Evolutionary conservation across 2,113 vertebrate genomes (phyloP).

Genomic region (Apaloderma vittatum): DNA sequence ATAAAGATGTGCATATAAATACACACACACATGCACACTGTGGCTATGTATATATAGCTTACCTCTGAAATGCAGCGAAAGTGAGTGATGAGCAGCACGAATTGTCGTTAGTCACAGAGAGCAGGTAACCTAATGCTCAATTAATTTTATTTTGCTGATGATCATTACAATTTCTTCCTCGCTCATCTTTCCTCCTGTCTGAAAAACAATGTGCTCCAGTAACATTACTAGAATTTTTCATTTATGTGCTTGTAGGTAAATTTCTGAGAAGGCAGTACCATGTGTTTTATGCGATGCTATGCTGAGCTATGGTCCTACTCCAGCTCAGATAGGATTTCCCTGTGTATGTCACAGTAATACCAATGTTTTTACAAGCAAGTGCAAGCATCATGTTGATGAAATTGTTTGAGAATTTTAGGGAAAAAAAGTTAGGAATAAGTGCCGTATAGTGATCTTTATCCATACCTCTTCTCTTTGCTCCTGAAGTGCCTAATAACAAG

Average conservation of each 20-base stretch:
- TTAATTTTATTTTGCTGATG: neutral
- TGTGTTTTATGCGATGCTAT: neutral
- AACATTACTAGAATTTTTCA: neutral
- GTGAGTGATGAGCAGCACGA: neutral
- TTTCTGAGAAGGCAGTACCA: neutral
- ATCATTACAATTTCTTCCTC: neutral
- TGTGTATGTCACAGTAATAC: neutral
- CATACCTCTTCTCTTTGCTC: neutral
- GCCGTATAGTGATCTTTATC: neutral
- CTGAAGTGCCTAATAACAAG: neutral
- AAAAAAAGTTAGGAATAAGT: neutral
- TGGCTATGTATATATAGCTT: neutral
- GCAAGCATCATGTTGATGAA: neutral
- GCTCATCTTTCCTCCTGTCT: neutral
- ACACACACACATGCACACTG: neutral
- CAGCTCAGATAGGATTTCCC: constrained; percentile 2
- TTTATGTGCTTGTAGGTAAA: neutral
- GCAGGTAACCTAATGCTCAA: neutral
- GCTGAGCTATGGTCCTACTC: neutral
- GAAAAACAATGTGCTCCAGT: neutral
- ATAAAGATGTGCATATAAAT: neutral
- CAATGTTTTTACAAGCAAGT: neutral
- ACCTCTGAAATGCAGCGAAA: neutral
- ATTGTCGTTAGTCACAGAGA: neutral
- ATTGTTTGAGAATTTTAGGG: neutral